Conservation (phyloP, 2,797 vertebrate genomes). For the Selene dorsalis region DNA sequence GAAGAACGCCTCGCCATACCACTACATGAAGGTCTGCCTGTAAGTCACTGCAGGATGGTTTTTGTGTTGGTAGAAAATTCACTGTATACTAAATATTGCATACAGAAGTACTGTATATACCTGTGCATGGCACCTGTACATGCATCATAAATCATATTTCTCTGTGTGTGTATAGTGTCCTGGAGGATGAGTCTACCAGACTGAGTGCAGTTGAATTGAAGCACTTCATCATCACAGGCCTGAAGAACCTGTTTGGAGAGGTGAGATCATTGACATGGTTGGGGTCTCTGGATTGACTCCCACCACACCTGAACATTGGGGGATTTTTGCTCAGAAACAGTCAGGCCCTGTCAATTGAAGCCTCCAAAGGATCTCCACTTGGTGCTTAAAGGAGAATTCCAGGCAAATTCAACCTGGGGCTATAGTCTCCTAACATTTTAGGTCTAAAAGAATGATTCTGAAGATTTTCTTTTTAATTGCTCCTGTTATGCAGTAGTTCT, state of each 20-base stretch:
- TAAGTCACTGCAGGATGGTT: constrained; percentile 75
- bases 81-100: not conserved
- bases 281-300: not conserved
- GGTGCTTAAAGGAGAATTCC: too few relatives aligned
- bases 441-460: too few relatives aligned
- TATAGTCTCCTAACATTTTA: too few relatives aligned
- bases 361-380: not conserved
- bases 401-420: too few relatives aligned
- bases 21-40: constrained; percentile 90
- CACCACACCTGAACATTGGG: not conserved
- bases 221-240: constrained; percentile 88
- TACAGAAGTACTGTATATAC: not conserved
- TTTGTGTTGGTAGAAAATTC: not conserved
- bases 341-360: not conserved
- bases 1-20: constrained; percentile 84
- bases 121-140: too few relatives aligned
- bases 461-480: too few relatives aligned
- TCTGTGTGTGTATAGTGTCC: constrained; percentile 53
- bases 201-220: constrained; percentile 88
- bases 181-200: constrained; percentile 80
- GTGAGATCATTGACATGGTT: constrained; percentile 70
- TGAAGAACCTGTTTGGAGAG: constrained; percentile 91
- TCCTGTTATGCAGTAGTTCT: too few relatives aligned
- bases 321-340: not conserved
- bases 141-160: not conserved